Conservation (phyloP, 1,140 invertebrate species). For the Drosophila willistoni region DNA sequence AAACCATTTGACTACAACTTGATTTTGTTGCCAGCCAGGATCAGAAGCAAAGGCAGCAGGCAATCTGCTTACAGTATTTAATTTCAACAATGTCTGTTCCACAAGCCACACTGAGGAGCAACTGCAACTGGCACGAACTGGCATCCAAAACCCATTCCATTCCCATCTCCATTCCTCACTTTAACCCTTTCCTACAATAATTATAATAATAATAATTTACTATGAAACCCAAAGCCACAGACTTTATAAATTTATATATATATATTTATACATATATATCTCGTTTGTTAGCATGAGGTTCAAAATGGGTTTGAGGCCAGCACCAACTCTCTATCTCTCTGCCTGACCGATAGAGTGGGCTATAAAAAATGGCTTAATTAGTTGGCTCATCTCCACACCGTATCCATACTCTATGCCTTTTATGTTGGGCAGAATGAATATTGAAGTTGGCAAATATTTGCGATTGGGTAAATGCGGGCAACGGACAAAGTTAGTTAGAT, state of each 20-base stretch:
- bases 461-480: constrained; percentile 15
- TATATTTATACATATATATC: neutral
- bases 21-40: constrained; percentile 30
- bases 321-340: constrained; percentile 4
- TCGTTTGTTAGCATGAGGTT: constrained; percentile 4
- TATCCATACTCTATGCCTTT: neutral
- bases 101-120: constrained; percentile 54
- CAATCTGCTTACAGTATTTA: constrained; percentile 68
- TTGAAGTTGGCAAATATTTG: constrained; percentile 57
- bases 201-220: constrained; percentile 79
- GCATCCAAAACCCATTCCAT: neutral
- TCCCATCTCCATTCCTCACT: neutral
- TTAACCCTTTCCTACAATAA: constrained; percentile 37
- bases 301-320: constrained; percentile 15
- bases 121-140: constrained; percentile 56
- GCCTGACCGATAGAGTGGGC: constrained; percentile 51
- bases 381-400: constrained; percentile 41
- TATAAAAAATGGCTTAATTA: constrained; percentile 66
- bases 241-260: constrained; percentile 21
- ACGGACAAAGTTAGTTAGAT: neutral
- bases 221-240: constrained; percentile 66
- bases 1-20: constrained; percentile 59
- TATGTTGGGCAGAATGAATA: constrained; percentile 37
- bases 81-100: constrained; percentile 66
- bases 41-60: constrained; percentile 20